Evolutionary conservation across 2,888 invertebrate species (phyloP).

Genomic region (Drosophila borealis): DNA sequence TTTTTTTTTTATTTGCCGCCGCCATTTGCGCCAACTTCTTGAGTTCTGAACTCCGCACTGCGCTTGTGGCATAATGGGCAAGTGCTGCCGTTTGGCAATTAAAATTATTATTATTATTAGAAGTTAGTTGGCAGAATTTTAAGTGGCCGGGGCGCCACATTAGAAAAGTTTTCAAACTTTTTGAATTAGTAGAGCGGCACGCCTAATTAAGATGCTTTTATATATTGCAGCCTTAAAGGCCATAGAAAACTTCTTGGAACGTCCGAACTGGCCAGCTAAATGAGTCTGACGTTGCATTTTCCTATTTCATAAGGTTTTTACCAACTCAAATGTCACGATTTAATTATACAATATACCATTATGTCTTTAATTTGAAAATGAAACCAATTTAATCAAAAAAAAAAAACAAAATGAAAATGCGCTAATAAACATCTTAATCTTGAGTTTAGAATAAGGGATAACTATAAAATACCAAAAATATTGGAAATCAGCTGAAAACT

Average conservation of each 20-base stretch:
- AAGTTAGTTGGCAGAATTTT: constrained; percentile 75
- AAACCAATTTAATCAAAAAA: too few relatives aligned
- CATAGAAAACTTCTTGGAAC: constrained; percentile 23
- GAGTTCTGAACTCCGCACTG: constrained; percentile 21
- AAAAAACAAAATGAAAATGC: too few relatives aligned
- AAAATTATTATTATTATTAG: constrained; percentile 73
- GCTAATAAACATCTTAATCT: too few relatives aligned
- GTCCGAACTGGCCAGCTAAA: constrained; percentile 6
- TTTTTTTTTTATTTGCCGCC: constrained; percentile 17
- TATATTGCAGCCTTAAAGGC: constrained; percentile 28
- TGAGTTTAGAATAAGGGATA: too few relatives aligned
- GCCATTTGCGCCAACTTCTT: constrained; percentile 61
- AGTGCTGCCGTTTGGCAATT: constrained; percentile 73
- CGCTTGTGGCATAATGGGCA: constrained; percentile 39
- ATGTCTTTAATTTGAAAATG: not conserved
- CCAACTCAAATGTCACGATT: not conserved
- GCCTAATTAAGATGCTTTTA: constrained; percentile 46
- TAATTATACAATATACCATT: not conserved
- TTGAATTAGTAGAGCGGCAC: constrained; percentile 54
- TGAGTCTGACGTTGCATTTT: not conserved
- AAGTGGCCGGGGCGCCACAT: constrained; percentile 64
- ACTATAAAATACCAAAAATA: too few relatives aligned
- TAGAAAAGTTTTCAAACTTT: constrained; percentile 65
- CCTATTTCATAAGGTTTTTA: not conserved
- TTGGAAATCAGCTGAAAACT: too few relatives aligned